Conservation (phyloP, 2,888 invertebrate species). For the Aspidapion aeneum region DNA sequence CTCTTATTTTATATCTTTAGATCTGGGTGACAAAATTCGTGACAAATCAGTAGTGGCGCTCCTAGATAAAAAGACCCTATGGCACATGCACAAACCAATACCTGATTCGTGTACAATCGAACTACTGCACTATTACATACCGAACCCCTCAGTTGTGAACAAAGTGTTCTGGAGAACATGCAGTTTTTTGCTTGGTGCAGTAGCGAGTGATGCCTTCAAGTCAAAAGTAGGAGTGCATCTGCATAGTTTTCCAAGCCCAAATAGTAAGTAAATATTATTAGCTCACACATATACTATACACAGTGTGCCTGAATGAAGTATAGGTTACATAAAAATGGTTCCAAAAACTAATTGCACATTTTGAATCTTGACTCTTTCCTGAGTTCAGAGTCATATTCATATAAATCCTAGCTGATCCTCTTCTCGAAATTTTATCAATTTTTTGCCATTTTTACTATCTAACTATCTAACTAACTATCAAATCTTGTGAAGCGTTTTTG, state of each 20-base stretch:
- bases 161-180: constrained; percentile 92
- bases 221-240: constrained; percentile 69
- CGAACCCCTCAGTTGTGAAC: constrained; percentile 61
- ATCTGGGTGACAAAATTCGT: constrained; percentile 69
- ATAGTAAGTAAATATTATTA: constrained; percentile 54
- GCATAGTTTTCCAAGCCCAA: constrained; percentile 90
- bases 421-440: too few relatives aligned
- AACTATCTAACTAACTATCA: too few relatives aligned
- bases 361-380: too few relatives aligned
- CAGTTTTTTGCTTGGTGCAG: constrained; percentile 83
- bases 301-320: too few relatives aligned
- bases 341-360: too few relatives aligned
- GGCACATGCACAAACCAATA: constrained; percentile 94
- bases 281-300: too few relatives aligned
- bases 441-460: too few relatives aligned
- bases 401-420: too few relatives aligned
- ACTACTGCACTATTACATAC: constrained; percentile 60
- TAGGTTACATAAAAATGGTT: too few relatives aligned
- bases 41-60: constrained; percentile 75
- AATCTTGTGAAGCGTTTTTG: too few relatives aligned
- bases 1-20: too few relatives aligned
- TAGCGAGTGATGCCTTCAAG: constrained; percentile 75
- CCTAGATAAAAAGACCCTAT: constrained; percentile 70
- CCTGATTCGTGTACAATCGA: constrained; percentile 59
- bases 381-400: too few relatives aligned